Evolutionary conservation across 2,113 vertebrate genomes (phyloP), one percentile per base, ranked within the genome.

Genomic region (Cololabis saira): DNA sequence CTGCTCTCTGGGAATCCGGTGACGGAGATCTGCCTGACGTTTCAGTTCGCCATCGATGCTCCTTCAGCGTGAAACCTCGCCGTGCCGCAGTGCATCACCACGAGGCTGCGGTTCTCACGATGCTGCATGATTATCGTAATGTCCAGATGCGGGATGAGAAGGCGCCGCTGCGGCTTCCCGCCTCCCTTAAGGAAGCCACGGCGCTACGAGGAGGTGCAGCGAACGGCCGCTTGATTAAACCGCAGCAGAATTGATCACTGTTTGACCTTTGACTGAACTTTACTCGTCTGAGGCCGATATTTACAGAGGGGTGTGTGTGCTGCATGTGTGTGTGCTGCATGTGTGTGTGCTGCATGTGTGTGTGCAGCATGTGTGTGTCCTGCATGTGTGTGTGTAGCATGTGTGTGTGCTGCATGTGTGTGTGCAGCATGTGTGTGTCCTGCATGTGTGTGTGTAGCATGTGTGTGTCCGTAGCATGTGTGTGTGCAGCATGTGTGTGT

Each of bases 221-320:
- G 42, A 51, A 22, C n/a, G 41, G 53, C 19, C 5, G 42, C 47
- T 48, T 76, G 63, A 44, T 71, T 50, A 58, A 53, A 33, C 57
- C 42, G 55, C 67, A 27, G 16, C 49, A 18, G 71, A 76, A 83
- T 85, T 50, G 4, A 64, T 81, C 50, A 57, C 61, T 77, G 83
- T 44, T 82, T 84, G 83, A 89, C 83, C 88, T 90, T 85, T 87
- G 66, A 18, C 68, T 82, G 76, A 89, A 87, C 90, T 89, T 87
- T 83, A 76, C 70, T 63, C 54, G 67, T 77, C 65, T 69, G 52
- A 51, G 60, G 59, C 24, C 68, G 71, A 78, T 80, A 85, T 86
- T 85, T 87, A 54, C 76, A 63, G 72, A 87, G n/a, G n/a, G n/a
- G n/a, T n/a, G n/a, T n/a, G n/a, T n/a, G n/a, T n/a, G n/a, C n/a